Percentiles rank a stretch among this genome's conserved stretches.
phyloP scores from a whole-genome alignment of 2,888 invertebrate species.

The Rhamnusium bicolor region DNA sequence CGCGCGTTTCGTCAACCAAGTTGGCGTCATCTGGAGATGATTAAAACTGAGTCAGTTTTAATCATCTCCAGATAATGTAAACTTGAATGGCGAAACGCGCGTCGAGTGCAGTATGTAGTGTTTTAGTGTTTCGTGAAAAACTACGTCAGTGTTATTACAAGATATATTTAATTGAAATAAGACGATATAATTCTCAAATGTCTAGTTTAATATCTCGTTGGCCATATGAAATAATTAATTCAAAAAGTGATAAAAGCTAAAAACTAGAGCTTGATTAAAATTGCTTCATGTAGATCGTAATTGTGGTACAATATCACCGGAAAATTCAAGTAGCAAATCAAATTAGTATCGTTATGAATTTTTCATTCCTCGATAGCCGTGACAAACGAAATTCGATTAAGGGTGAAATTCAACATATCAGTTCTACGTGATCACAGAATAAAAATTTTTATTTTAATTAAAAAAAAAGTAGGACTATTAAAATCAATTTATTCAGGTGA shows the following conservation, averaged over 20 bases:
- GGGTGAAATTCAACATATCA: constrained; percentile 2
- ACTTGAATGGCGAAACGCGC: too few species aligned
- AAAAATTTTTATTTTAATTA: not conserved
- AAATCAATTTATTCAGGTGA: too few species aligned
- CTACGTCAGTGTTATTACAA: too few species aligned
- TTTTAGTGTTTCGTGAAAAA: too few species aligned
- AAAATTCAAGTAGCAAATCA: constrained; percentile 14
- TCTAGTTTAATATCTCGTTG: not conserved
- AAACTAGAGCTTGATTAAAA: constrained; percentile 24
- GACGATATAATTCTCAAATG: too few species aligned
- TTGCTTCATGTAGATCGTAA: constrained; percentile 10
- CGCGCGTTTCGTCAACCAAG: too few species aligned
- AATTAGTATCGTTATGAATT: constrained; percentile 26
- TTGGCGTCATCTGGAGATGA: too few species aligned
- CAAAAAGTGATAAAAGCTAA: not conserved
- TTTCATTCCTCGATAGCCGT: constrained; percentile 5
- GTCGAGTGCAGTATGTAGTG: too few species aligned
- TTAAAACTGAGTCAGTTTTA: too few species aligned
- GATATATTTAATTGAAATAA: too few species aligned
- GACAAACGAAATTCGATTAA: constrained; percentile 14
- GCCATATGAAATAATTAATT: constrained; percentile 3
- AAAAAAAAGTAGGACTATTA: too few species aligned
- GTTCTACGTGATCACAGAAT: not conserved
- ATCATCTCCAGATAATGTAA: too few species aligned
- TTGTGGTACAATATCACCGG: constrained; percentile 15